A percentile compares a stretch with the other conserved stretches of the same genome.
phyloP scores from a whole-genome alignment of 2,797 vertebrate genomes.

The Malurus splendens region DNA sequence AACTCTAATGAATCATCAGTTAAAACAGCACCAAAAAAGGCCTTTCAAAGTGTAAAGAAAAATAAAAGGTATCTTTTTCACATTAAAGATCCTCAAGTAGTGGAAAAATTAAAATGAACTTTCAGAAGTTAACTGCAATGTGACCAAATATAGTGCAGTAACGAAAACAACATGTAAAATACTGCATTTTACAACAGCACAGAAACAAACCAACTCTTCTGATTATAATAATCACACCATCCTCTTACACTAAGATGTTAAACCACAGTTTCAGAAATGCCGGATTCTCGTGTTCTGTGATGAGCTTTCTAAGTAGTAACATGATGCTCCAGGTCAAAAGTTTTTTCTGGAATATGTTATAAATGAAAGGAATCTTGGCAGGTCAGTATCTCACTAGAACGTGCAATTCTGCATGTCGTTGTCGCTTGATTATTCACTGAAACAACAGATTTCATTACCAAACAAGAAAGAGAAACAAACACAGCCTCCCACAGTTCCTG shows the following conservation, averaged over 20 bases:
- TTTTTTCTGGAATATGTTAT: slow-evolving; percentile 62
- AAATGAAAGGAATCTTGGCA: slow-evolving; percentile 74
- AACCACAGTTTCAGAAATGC: slow-evolving; percentile 40
- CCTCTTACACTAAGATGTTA: neutral
- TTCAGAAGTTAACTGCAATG: neutral
- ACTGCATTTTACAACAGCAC: neutral
- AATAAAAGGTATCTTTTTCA: neutral
- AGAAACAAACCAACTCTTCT: neutral
- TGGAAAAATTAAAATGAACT: neutral
- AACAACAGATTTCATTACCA: slow-evolving; percentile 65
- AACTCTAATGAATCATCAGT: neutral
- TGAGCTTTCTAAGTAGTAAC: slow-evolving; percentile 49
- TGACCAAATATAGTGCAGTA: neutral
- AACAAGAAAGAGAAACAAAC: slow-evolving; percentile 75
- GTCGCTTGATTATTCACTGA: slow-evolving; percentile 60
- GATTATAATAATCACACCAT: neutral
- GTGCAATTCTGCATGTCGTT: slow-evolving; percentile 69
- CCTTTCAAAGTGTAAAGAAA: neutral
- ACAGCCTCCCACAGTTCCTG: slow-evolving; percentile 67
- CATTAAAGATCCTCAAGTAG: neutral
- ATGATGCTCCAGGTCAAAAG: slow-evolving; percentile 56
- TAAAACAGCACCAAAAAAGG: neutral
- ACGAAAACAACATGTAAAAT: neutral
- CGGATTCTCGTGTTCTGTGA: slow-evolving; percentile 40
- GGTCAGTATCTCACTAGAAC: slow-evolving; percentile 71